Evolutionary conservation across 2,888 invertebrate genomes (phyloP).

Genomic region (Rhamphomyia laevipes): DNA sequence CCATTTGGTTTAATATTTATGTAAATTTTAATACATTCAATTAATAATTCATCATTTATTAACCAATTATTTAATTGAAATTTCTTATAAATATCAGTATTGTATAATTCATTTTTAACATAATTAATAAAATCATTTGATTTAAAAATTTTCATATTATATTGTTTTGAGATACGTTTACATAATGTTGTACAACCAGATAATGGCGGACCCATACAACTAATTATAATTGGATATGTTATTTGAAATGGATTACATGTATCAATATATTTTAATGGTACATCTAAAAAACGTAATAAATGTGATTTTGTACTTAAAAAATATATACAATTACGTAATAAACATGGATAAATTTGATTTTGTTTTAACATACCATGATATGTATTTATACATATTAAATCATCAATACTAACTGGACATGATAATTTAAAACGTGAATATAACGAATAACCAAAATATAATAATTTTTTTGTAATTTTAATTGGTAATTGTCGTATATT

Average conservation of each 20-base stretch:
- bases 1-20: slow-evolving; percentile 42
- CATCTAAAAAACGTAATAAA: slow-evolving; percentile 40
- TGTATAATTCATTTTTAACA: slow-evolving; percentile 26
- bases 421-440: slow-evolving; percentile 50
- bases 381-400: slow-evolving; percentile 18
- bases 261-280: slow-evolving; percentile 46
- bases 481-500: slow-evolving; percentile 31
- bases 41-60: slow-evolving; percentile 37
- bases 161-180: slow-evolving; percentile 33
- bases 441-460: slow-evolving; percentile 47
- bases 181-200: slow-evolving; percentile 49
- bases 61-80: background rate
- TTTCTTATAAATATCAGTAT: slow-evolving; percentile 36
- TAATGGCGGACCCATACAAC: slow-evolving; percentile 50
- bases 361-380: slow-evolving; percentile 6
- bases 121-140: no score
- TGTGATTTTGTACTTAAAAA: slow-evolving; percentile 42
- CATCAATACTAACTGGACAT: slow-evolving; percentile 51
- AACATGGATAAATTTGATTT: slow-evolving; percentile 41
- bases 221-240: slow-evolving; percentile 42
- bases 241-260: slow-evolving; percentile 37
- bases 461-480: slow-evolving; percentile 45
- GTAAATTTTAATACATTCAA: slow-evolving; percentile 44
- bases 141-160: no score
- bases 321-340: slow-evolving; percentile 49